These are phyloP conservation scores for Ooceraea biroi DNA, from an alignment of 1,140 invertebrate genomes.

Conservation along the genomic window DNA sequence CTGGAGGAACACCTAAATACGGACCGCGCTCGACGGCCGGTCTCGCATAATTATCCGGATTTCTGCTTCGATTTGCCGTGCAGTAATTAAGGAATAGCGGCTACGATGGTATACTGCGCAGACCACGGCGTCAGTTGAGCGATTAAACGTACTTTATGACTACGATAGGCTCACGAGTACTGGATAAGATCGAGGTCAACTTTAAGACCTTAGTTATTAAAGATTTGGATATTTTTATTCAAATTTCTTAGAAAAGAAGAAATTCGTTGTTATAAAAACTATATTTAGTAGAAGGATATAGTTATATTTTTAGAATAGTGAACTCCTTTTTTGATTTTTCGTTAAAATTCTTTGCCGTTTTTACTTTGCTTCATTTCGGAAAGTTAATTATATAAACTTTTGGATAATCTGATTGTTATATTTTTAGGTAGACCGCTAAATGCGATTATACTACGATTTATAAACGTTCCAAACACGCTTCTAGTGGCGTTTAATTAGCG, in stretches of 20 bases:
- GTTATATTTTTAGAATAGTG: not conserved
- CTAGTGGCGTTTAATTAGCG: slow-evolving; percentile 70
- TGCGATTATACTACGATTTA: not conserved
- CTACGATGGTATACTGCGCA: slow-evolving; percentile 51
- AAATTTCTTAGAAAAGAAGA: not conserved
- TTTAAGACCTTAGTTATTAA: not conserved
- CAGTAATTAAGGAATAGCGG: slow-evolving; percentile 73
- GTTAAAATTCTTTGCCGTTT: slow-evolving; percentile 23
- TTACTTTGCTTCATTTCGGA: not conserved
- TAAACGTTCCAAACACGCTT: slow-evolving; percentile 14
- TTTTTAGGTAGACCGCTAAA: not conserved
- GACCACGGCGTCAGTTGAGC: slow-evolving; percentile 27
- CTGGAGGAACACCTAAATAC: slow-evolving; percentile 67
- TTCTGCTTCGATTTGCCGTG: slow-evolving; percentile 69
- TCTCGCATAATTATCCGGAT: slow-evolving; percentile 73
- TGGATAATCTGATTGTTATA: slow-evolving; percentile 9
- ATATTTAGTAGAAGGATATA: too few relatives aligned
- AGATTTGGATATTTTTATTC: not conserved
- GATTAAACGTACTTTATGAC: slow-evolving; percentile 43
- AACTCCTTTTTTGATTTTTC: not conserved
- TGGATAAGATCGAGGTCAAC: not conserved
- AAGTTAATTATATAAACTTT: not conserved
- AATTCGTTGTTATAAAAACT: not conserved
- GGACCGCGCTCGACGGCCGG: slow-evolving; percentile 63
- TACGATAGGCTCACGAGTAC: not conserved